phyloP scores from a whole-genome alignment of 2,113 vertebrate genomes.

The Pedetes capensis region DNA sequence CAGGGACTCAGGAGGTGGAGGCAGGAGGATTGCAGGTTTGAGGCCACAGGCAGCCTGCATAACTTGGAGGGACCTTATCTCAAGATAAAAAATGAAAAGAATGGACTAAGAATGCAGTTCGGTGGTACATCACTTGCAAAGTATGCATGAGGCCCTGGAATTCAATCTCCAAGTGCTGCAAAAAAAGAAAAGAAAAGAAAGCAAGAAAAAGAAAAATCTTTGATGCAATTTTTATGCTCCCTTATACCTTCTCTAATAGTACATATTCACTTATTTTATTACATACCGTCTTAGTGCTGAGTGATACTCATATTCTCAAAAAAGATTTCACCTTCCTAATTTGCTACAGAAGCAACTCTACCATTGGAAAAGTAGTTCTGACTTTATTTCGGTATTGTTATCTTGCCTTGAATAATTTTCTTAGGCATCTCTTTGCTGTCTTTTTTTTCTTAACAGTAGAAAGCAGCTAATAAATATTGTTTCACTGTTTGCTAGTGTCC shows the following conservation, averaged over 20 bases:
- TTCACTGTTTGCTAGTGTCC: slow-evolving; percentile 13
- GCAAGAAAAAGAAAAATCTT: no score
- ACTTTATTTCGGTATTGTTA: background rate
- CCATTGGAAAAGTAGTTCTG: background rate
- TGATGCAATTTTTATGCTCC: background rate
- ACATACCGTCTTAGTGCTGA: background rate
- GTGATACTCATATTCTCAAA: background rate
- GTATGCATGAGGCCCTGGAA: no score
- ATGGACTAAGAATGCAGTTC: no score
- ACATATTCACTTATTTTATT: slow-evolving; percentile 17
- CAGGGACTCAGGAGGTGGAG: no score
- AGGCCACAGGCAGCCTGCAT: no score
- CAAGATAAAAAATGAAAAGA: no score
- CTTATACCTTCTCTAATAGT: background rate
- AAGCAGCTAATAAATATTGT: slow-evolving; percentile 44
- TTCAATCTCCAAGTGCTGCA: no score
- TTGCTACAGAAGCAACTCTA: background rate
- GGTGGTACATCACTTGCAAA: no score
- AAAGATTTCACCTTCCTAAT: background rate
- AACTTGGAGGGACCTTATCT: no score
- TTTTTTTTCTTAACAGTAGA: slow-evolving; percentile 20
- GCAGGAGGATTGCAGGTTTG: no score
- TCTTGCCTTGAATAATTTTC: slow-evolving; percentile 40
- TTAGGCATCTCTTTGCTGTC: background rate
- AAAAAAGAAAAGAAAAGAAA: no score